Conservation (phyloP, 1,140 invertebrate species). For the Calephelis nemesis region DNA sequence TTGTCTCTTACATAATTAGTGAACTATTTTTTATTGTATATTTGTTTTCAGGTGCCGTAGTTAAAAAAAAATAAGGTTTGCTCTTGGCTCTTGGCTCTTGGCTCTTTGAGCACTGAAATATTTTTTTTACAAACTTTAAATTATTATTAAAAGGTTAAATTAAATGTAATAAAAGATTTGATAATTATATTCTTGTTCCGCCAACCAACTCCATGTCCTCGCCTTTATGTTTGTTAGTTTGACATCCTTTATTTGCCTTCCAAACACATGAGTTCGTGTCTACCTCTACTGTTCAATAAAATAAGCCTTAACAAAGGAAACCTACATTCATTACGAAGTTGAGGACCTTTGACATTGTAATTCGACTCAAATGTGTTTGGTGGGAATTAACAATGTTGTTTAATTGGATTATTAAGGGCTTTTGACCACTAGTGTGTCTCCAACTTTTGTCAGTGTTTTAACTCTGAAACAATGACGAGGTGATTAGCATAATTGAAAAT, state of each 20-base stretch:
- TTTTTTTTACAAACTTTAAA: no score
- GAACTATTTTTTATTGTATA: no score
- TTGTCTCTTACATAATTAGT: no score
- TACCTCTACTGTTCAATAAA: conserved; percentile 20
- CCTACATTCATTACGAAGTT: conserved; percentile 22
- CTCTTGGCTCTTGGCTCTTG: no score
- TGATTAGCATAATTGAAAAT: no score
- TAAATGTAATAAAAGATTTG: no score
- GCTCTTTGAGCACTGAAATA: no score
- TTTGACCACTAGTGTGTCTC: not conserved
- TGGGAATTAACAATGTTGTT: conserved; percentile 15
- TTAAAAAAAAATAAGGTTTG: no score
- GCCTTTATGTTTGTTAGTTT: conserved; percentile 11
- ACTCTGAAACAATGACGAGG: no score
- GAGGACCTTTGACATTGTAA: conserved; percentile 20
- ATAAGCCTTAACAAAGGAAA: conserved; percentile 21
- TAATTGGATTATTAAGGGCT: conserved; percentile 19
- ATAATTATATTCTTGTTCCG: not conserved
- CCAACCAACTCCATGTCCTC: not conserved
- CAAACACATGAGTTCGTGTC: conserved; percentile 22
- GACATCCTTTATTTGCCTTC: conserved; percentile 12
- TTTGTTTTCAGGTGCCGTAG: no score
- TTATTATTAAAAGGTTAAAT: no score
- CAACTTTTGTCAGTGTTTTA: not conserved
- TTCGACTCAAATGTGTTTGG: conserved; percentile 15